Evolutionary conservation across 2,113 vertebrate species (phyloP), one percentile per base, ranked within the genome.

Genomic region (Rhinolophus sinicus): DNA sequence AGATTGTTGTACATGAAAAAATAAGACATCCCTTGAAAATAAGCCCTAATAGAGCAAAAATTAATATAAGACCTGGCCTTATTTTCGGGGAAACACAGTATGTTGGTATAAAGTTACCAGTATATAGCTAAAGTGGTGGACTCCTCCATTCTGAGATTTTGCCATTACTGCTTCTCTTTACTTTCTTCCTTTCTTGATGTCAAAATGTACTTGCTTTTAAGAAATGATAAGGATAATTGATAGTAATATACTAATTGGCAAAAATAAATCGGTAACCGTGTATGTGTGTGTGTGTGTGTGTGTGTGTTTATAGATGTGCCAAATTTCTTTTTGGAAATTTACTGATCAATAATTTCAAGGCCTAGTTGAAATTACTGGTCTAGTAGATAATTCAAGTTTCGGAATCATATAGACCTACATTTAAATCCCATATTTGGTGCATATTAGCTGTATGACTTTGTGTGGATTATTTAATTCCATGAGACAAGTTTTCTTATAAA

Each of bases 241-340:
- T 50, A 56, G 13, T 83, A 83, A 30, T 78, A 35, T 78, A 19
- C 22, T 89, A 85, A 81, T 6, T 67, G 26, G 33, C 60, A 75
- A 81, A 33, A 75, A 93, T 50, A 88, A 60, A 56, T 75, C 24
- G 50, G 47, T 65, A 44, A 69, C 33, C 24, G 18, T 84, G 22
- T 69, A 30, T 52, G 15, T 52, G 52, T 93, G 16, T 83, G 30
- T 47, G 28, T 58, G 40, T 44, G 40, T 44, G 40, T 44, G 40
- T 44, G 40, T 44, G 40, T 44, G 7, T 44, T 44, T 44, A 44
- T 44, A 44, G 40, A 44, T 44, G 5, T 44, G 21, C 33, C 58
- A 64, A 26, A 50, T 93, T 90, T 93, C 44, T 56, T 93, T 54
- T 65, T 47, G 24, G 24, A 85, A 38, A 73, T 96, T 60, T 92